Evolutionary conservation across 2,113 vertebrate genomes (phyloP).

Genomic region (Alethe diademata): DNA sequence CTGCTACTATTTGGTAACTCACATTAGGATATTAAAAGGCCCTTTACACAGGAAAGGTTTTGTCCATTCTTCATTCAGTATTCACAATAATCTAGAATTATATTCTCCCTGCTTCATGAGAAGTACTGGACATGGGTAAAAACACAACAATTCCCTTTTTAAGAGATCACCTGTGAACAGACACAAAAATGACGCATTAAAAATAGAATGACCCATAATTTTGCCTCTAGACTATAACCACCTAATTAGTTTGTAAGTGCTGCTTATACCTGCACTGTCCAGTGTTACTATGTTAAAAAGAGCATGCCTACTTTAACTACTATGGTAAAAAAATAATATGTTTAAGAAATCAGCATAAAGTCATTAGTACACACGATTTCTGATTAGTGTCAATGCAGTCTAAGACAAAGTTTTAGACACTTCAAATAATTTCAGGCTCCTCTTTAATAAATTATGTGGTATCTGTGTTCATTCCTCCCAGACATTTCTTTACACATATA

Average conservation of each 20-base stretch:
- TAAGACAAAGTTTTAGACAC: neutral
- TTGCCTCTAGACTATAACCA: conserved; percentile 46
- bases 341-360: neutral
- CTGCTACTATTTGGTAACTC: neutral
- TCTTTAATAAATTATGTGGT: neutral
- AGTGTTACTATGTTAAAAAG: neutral
- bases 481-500: neutral
- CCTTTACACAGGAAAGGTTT: neutral
- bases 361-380: neutral
- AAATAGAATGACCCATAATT: conserved; percentile 63
- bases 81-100: neutral
- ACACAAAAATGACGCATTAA: conserved; percentile 47
- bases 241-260: conserved; percentile 42
- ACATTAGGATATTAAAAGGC: neutral
- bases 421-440: neutral
- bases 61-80: neutral
- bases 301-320: neutral
- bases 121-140: neutral
- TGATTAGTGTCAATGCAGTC: neutral
- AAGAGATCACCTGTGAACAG: neutral
- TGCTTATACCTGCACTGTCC: conserved; percentile 34
- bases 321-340: neutral
- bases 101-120: neutral
- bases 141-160: neutral
- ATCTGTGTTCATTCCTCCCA: neutral